phyloP scores from a whole-genome alignment of 2,888 invertebrate genomes.

The Meghimatium bilineatum region DNA sequence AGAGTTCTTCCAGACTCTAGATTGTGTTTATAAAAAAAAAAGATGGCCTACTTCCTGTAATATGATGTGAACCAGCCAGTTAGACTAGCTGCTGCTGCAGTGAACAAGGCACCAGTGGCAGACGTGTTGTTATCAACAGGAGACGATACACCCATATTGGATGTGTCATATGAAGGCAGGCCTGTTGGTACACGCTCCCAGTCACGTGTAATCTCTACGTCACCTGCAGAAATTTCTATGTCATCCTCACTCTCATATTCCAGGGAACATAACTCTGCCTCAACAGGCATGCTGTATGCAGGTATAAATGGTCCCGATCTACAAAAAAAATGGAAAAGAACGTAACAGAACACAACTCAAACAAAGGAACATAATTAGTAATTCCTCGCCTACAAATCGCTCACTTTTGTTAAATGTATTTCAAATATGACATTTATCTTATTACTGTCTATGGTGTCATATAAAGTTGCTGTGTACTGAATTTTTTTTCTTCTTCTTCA shows the following conservation, averaged over 20 bases:
- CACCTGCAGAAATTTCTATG: slow-evolving; percentile 76
- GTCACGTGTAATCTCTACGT: slow-evolving; percentile 83
- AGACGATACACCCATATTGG: slow-evolving; percentile 41
- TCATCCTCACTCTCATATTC: slow-evolving; percentile 80
- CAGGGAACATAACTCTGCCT: slow-evolving; percentile 31
- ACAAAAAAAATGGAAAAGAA: not conserved
- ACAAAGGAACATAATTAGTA: not conserved
- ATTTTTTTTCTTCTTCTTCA: too few species aligned
- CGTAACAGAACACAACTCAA: not conserved
- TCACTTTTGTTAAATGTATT: too few species aligned
- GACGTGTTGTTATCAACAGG: slow-evolving; percentile 41
- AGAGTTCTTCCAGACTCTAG: not conserved
- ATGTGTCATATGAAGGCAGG: slow-evolving; percentile 36
- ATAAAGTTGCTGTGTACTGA: too few species aligned
- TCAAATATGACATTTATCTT: too few species aligned
- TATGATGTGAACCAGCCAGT: slow-evolving; percentile 45
- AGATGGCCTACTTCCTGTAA: slow-evolving; percentile 31
- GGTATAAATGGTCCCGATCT: slow-evolving; percentile 42
- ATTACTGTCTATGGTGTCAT: too few species aligned
- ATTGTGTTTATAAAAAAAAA: not conserved
- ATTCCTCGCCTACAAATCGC: too few species aligned
- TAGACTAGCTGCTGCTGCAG: slow-evolving; percentile 42
- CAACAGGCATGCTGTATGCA: slow-evolving; percentile 28
- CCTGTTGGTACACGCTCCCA: slow-evolving; percentile 84
- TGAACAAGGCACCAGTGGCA: slow-evolving; percentile 43